phyloP scores from a whole-genome alignment of 2,888 invertebrate species.

The Cistogaster globosa region DNA sequence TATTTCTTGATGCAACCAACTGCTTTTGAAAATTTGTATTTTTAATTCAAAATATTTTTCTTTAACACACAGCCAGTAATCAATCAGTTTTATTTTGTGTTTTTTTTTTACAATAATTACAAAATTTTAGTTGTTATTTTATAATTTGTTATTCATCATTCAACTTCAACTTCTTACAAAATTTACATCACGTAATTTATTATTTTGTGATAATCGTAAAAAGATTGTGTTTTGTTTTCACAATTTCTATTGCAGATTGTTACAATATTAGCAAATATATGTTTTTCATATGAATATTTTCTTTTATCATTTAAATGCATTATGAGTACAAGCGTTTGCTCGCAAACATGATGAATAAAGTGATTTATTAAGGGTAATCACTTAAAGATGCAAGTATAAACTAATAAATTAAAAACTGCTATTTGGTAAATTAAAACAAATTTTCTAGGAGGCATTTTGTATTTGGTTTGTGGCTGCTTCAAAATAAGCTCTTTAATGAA shows the following conservation, averaged over 20 bases:
- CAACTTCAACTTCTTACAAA: constrained; percentile 52
- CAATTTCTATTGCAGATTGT: constrained; percentile 57
- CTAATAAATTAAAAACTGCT: neutral
- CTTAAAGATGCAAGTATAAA: neutral
- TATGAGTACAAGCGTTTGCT: constrained; percentile 33
- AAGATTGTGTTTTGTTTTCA: constrained; percentile 50
- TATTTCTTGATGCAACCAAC: too few relatives aligned
- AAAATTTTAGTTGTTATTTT: constrained; percentile 35
- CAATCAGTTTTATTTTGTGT: constrained; percentile 6
- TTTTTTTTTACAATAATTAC: constrained; percentile 25
- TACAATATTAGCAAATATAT: constrained; percentile 24
- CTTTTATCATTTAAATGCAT: constrained; percentile 51
- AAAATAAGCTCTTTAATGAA: too few relatives aligned
- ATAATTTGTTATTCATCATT: constrained; percentile 48
- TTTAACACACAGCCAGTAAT: neutral
- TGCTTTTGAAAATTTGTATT: too few relatives aligned
- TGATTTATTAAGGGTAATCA: constrained; percentile 4
- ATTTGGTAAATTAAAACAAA: too few relatives aligned
- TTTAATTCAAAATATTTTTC: neutral
- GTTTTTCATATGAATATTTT: neutral
- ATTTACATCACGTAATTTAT: constrained; percentile 61
- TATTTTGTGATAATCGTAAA: constrained; percentile 54
- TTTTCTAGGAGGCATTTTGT: too few relatives aligned
- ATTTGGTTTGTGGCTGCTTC: too few relatives aligned
- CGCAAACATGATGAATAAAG: constrained; percentile 14